Percentiles rank a stretch among this genome's conserved stretches.
Evolutionary conservation across 2,888 invertebrate species (phyloP).

Genomic region (Acleris sparsana): DNA sequence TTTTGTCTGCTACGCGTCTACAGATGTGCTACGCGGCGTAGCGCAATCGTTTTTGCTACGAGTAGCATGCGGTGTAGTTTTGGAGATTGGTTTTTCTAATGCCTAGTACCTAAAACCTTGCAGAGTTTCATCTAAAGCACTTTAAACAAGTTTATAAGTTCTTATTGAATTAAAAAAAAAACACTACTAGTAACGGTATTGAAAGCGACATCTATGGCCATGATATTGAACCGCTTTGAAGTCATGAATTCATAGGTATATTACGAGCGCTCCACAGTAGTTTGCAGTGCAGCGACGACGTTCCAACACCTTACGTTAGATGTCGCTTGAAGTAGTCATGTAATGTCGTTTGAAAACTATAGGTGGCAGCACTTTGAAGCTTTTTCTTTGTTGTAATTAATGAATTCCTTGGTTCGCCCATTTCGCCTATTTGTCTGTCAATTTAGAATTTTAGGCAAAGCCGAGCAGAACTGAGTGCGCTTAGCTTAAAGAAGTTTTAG

Average conservation of each 20-base stretch:
- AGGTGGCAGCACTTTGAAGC: conserved; percentile 20
- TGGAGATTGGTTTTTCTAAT: too few relatives aligned
- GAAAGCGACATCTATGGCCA: conserved; percentile 16
- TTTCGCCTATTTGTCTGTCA: too few relatives aligned
- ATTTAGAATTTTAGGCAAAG: too few relatives aligned
- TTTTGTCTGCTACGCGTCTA: not conserved
- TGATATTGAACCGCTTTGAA: not conserved
- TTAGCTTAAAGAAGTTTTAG: too few relatives aligned
- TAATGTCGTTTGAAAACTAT: not conserved
- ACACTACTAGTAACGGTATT: not conserved
- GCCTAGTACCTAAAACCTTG: too few relatives aligned
- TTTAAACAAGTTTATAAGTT: too few relatives aligned
- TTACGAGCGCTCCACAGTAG: not conserved
- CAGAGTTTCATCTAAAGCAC: too few relatives aligned
- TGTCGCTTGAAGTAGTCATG: not conserved
- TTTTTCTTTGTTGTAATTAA: not conserved
- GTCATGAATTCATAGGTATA: not conserved
- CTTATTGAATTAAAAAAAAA: too few relatives aligned
- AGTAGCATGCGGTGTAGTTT: too few relatives aligned
- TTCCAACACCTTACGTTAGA: conserved; percentile 3
- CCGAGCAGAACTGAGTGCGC: too few relatives aligned
- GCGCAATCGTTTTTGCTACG: too few relatives aligned
- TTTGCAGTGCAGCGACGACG: not conserved
- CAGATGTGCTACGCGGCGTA: conserved; percentile 5
- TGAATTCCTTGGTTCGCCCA: too few relatives aligned